A percentile compares a stretch with the other conserved stretches of the same genome.
phyloP scores from a whole-genome alignment of 64 coral and sea anemone genomes.

The Actinia equina region DNA sequence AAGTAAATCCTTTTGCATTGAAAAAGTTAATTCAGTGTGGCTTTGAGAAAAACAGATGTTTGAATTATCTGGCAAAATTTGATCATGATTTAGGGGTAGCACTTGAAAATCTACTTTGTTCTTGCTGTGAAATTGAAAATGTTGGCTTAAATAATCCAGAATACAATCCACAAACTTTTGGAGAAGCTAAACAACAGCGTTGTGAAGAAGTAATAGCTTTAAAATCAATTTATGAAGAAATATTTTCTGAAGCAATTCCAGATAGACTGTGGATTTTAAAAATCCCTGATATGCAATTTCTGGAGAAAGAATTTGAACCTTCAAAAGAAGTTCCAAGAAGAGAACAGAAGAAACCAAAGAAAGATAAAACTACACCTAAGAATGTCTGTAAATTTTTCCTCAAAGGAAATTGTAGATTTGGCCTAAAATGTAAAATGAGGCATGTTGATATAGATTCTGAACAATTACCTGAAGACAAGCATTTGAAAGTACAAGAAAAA shows the following conservation, averaged over 20 bases:
- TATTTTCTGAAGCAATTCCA: conserved; percentile 63
- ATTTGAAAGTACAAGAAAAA: conserved; percentile 1
- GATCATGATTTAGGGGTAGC: conserved; percentile 73
- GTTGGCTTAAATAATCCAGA: conserved; percentile 51
- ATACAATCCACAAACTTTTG: conserved; percentile 31
- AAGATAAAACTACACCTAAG: neutral
- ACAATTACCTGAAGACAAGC: neutral
- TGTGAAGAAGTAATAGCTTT: conserved; percentile 73
- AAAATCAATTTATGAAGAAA: conserved; percentile 73
- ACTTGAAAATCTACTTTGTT: conserved; percentile 48
- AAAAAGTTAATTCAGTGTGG: conserved; percentile 73
- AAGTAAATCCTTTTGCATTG: conserved; percentile 55
- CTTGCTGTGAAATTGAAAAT: conserved; percentile 29
- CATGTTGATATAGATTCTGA: conserved; percentile 20
- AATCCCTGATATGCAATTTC: conserved; percentile 50
- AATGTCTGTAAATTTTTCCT: conserved; percentile 76
- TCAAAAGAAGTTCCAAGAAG: conserved; percentile 3
- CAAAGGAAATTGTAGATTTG: conserved; percentile 72
- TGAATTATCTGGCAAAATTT: conserved; percentile 33
- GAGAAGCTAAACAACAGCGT: conserved; percentile 61
- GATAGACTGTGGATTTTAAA: conserved; percentile 69
- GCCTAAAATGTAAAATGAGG: conserved; percentile 70
- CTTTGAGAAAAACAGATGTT: conserved; percentile 76
- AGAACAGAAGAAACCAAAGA: neutral
- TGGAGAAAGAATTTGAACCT: conserved; percentile 47